Evolutionary conservation across 2,888 invertebrate genomes (phyloP).

Genomic region (Proisotoma minuta): DNA sequence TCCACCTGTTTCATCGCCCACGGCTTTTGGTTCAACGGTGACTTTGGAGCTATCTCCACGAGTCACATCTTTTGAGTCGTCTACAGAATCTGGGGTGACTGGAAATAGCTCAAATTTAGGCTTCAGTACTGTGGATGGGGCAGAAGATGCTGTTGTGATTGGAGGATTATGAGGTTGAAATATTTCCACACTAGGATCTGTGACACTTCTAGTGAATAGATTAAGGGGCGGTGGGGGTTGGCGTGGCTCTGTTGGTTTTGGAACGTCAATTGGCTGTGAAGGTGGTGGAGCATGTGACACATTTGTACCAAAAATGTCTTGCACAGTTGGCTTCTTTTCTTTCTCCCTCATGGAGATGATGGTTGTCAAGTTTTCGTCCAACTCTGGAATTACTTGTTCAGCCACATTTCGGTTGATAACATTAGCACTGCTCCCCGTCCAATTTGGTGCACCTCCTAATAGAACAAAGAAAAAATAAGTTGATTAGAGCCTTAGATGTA

Average conservation of each 20-base stretch:
- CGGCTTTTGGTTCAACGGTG: too few species aligned
- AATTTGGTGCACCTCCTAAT: conserved; percentile 21
- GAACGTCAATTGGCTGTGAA: conserved; percentile 6
- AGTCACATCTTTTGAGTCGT: background rate
- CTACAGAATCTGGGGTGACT: background rate
- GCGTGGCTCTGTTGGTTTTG: background rate
- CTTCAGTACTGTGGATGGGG: background rate
- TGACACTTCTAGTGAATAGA: background rate
- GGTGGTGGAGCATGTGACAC: conserved; percentile 10
- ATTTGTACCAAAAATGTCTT: conserved; percentile 42
- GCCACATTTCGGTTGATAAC: conserved; percentile 39
- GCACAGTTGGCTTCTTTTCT: conserved; percentile 42
- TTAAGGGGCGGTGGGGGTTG: background rate
- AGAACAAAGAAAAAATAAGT: background rate
- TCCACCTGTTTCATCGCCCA: too few species aligned
- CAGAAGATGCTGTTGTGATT: conserved; percentile 15
- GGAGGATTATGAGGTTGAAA: background rate
- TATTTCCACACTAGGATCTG: background rate
- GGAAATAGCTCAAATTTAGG: conserved; percentile 7
- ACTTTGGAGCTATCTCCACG: background rate
- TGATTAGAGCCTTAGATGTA: too few species aligned
- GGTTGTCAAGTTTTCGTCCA: conserved; percentile 47
- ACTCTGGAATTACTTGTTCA: conserved; percentile 45
- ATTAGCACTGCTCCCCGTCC: conserved; percentile 42
- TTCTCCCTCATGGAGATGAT: conserved; percentile 41